A percentile compares a stretch with the other conserved stretches of the same genome.
Evolutionary conservation across 2,888 invertebrate species (phyloP).

Genomic region (Tiphia femorata): DNA sequence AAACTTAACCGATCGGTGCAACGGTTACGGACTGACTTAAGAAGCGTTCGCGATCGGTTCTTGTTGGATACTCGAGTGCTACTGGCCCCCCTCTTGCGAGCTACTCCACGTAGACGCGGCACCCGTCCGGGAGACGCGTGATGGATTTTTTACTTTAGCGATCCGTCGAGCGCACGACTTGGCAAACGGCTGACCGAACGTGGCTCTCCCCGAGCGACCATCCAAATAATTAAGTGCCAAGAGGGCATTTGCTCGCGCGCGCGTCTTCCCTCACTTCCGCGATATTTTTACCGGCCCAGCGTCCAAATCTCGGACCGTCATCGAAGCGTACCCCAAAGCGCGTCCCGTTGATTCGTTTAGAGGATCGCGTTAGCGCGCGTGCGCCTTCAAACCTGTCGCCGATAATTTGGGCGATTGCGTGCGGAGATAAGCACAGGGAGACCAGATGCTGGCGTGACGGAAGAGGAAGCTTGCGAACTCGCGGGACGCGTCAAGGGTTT

Average conservation of each 20-base stretch:
- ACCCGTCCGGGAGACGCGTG: conserved; percentile 25
- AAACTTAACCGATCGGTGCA: no score
- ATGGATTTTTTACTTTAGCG: conserved; percentile 28
- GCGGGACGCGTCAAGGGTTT: no score
- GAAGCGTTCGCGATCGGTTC: conserved; percentile 22
- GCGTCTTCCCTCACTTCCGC: conserved; percentile 27
- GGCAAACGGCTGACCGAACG: conserved; percentile 31
- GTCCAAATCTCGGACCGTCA: no score
- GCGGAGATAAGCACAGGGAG: no score
- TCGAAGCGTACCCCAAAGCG: no score
- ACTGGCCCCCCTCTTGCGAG: conserved; percentile 40
- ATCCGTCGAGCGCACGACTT: conserved; percentile 29
- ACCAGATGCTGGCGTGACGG: no score
- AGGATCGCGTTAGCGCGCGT: no score
- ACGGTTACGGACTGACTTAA: background rate
- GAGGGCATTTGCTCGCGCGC: conserved; percentile 2
- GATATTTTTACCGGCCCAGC: conserved; percentile 30
- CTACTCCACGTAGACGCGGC: background rate
- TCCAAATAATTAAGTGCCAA: conserved; percentile 38
- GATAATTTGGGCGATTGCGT: no score
- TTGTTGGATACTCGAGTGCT: conserved; percentile 32
- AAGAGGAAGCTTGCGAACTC: no score
- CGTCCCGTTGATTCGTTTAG: no score
- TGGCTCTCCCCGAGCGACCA: conserved; percentile 17
- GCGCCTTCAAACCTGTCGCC: no score